Evolutionary conservation across 64 coral and sea anemone species (phyloP).

Genomic region (Actinia tenebrosa): DNA sequence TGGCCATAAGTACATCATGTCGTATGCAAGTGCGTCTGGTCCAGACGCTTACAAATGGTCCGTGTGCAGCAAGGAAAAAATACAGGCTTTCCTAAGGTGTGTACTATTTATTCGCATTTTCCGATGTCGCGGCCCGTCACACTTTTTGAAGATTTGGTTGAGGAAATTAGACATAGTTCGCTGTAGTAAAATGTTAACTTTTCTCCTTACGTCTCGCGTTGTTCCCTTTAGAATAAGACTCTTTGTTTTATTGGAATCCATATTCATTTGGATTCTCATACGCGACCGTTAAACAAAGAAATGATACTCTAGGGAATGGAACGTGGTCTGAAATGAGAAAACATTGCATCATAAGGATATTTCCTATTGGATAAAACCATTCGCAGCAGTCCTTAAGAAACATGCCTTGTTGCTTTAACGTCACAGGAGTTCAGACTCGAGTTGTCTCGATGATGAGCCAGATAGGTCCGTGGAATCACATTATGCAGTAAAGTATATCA

Average conservation of each 20-base stretch:
- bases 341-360: too few relatives aligned
- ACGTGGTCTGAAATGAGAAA: too few relatives aligned
- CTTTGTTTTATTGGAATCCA: too few relatives aligned
- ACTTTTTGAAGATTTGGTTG: background rate
- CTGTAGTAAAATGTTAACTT: too few relatives aligned
- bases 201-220: too few relatives aligned
- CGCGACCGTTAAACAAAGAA: too few relatives aligned
- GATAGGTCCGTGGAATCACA: background rate
- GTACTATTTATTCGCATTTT: background rate
- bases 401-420: background rate
- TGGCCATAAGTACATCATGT: conserved; percentile 49
- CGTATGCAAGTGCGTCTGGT: conserved; percentile 24
- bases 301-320: too few relatives aligned
- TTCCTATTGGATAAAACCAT: too few relatives aligned
- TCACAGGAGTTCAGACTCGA: conserved; percentile 40
- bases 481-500: conserved; percentile 23
- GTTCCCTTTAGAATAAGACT: too few relatives aligned
- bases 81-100: conserved; percentile 68
- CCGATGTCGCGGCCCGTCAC: too few relatives aligned
- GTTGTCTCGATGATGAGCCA: conserved; percentile 63
- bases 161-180: background rate
- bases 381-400: too few relatives aligned
- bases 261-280: too few relatives aligned
- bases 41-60: conserved; percentile 62
- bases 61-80: conserved; percentile 45